A percentile compares a stretch with the other conserved stretches of the same genome.
Conservation (phyloP, 1,140 invertebrate genomes). For the Thaumatotibia leucotreta region DNA sequence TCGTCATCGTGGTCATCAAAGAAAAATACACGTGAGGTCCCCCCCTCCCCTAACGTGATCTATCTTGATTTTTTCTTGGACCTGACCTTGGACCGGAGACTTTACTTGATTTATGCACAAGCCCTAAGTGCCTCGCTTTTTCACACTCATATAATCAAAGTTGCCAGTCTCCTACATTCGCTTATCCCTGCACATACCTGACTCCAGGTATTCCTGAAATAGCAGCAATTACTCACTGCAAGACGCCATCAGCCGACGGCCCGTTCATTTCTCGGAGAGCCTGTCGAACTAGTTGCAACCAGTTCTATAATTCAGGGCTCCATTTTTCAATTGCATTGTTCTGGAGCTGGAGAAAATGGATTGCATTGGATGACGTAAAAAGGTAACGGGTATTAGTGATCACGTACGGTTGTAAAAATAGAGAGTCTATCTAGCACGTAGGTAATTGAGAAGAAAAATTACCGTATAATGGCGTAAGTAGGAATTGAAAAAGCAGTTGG, state of each 20-base stretch:
- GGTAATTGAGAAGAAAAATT: too few species aligned
- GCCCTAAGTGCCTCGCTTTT: not conserved
- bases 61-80: too few species aligned
- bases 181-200: not conserved
- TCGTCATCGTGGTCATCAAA: too few species aligned
- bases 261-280: slow-evolving; percentile 44
- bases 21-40: too few species aligned
- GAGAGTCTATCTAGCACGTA: not conserved
- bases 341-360: not conserved
- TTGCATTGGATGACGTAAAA: not conserved
- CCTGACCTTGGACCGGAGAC: too few species aligned
- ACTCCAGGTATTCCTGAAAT: slow-evolving; percentile 19
- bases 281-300: slow-evolving; percentile 28
- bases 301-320: slow-evolving; percentile 38
- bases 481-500: too few species aligned
- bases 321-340: slow-evolving; percentile 13
- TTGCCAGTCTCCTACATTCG: not conserved
- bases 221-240: slow-evolving; percentile 38
- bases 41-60: too few species aligned
- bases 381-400: not conserved
- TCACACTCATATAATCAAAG: not conserved
- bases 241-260: slow-evolving; percentile 20
- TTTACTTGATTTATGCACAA: too few species aligned
- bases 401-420: not conserved
- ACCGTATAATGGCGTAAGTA: too few species aligned